Conservation (phyloP, 2,888 invertebrate species). For the Machimus atricapillus region DNA sequence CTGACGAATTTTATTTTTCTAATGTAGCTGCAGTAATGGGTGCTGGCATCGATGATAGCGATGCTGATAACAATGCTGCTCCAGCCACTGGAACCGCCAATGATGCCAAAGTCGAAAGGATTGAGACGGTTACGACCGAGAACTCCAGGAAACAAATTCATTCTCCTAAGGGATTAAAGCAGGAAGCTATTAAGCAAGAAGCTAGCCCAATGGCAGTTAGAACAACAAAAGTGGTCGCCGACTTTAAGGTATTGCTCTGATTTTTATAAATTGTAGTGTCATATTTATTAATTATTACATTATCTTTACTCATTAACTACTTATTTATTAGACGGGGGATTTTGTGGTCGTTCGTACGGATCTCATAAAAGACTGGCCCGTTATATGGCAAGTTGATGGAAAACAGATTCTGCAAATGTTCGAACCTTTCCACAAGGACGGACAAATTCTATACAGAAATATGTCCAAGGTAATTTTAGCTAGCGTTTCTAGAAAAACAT, state of each 20-base stretch:
- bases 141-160: not conserved
- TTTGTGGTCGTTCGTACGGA: slow-evolving; percentile 88
- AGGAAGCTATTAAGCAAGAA: slow-evolving; percentile 17
- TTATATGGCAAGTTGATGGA: slow-evolving; percentile 91
- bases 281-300: slow-evolving; percentile 42
- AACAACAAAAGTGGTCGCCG: not conserved
- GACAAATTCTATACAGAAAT: slow-evolving; percentile 82
- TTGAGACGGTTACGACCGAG: not conserved
- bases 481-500: not conserved
- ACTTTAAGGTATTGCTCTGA: not conserved
- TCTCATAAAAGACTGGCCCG: slow-evolving; percentile 80
- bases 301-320: not conserved
- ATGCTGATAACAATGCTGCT: slow-evolving; percentile 53
- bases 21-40: slow-evolving; percentile 65
- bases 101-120: not conserved
- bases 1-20: not conserved
- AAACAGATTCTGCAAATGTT: slow-evolving; percentile 83
- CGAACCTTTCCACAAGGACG: slow-evolving; percentile 82
- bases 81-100: slow-evolving; percentile 66
- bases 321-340: slow-evolving; percentile 76
- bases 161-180: slow-evolving; percentile 6
- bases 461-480: slow-evolving; percentile 78
- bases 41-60: slow-evolving; percentile 64
- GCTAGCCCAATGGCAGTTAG: not conserved
- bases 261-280: not conserved